Percentiles rank a stretch among this genome's conserved stretches.
These are phyloP conservation scores for Drosophila paulistorum DNA, from an alignment of 1,140 invertebrate genomes.

Conservation along the genomic window DNA sequence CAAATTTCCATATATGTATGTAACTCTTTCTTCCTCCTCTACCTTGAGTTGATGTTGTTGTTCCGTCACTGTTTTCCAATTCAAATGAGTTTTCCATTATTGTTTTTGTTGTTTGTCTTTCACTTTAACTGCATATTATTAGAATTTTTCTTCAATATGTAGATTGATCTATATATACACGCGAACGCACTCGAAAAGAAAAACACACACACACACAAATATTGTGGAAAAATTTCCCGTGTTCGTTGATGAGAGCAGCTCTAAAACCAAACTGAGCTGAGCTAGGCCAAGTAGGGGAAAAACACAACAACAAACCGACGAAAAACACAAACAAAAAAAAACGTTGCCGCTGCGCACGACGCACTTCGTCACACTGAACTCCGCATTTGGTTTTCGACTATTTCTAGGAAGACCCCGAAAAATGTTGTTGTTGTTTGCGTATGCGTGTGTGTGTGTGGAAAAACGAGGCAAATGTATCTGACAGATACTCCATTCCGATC, in stretches of 20 bases:
- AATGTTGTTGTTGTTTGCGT: slow-evolving; percentile 35
- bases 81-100: slow-evolving; percentile 37
- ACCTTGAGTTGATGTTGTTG: slow-evolving; percentile 30
- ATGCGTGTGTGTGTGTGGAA: slow-evolving; percentile 50
- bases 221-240: slow-evolving; percentile 15
- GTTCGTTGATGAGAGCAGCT: neutral
- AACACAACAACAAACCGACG: no score
- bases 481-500: slow-evolving; percentile 66
- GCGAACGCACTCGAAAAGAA: slow-evolving; percentile 25
- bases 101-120: slow-evolving; percentile 17
- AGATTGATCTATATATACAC: slow-evolving; percentile 24
- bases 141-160: slow-evolving; percentile 35
- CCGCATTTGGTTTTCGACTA: slow-evolving; percentile 56
- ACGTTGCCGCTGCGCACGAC: slow-evolving; percentile 81
- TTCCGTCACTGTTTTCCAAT: slow-evolving; percentile 23
- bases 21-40: neutral
- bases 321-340: slow-evolving; percentile 36
- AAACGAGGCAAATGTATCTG: slow-evolving; percentile 65
- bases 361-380: slow-evolving; percentile 77
- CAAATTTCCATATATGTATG: slow-evolving; percentile 8
- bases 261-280: neutral
- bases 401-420: slow-evolving; percentile 78
- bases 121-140: slow-evolving; percentile 46
- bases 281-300: slow-evolving; percentile 8
- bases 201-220: slow-evolving; percentile 19